Base-by-base conservation (phyloP, 92 coral and sea anemone genomes). In the Parazoanthus atlanticus region DNA sequence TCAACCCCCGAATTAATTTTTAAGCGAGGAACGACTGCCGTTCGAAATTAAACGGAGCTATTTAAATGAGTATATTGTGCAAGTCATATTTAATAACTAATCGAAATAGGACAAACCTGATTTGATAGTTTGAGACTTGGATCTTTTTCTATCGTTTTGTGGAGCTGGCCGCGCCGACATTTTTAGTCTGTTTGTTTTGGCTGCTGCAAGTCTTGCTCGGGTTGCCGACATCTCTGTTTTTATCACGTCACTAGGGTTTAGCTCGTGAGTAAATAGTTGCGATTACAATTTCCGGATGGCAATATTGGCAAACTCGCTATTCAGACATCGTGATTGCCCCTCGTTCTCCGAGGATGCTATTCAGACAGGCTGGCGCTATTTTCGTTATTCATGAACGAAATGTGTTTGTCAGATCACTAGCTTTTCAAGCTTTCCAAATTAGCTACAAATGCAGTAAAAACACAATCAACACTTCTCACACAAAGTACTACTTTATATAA, bases 191-290 rank as follows among this genome's bases (percentile, higher is more conserved):
- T 78, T 78, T 78, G 19, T 78, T 46, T 78, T 47, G 34, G 82
- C 82, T 43, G 82, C 82, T 43, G 23, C 25, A 78, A 78, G 65
- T 29, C 82, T 29, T 43, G 82, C 82, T 26, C 82, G 82, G 82
- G 82, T 43, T 26, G 82, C 82, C 3, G 82, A 46, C 82, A 78
- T 78, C 19, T 61, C 69, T 61, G 28, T 61, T 61, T 25, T 21
- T 21, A 8, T 23, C 8, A 61, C 69, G 69, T 61, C 8, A 61
- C 69, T 61, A 23, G 8, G 82, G 16, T 74, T 76, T 36, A 38
- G 38, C 82, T 17, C 23, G 82, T 21, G 56, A 26, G 30, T 16
- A 43, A 78, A 78, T 41, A 78, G 82, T 30, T 47, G 34, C 16
- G 16, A 78, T 9, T 28, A 6, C 81, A 85, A 74, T 70, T 61